A percentile compares a stretch with the other conserved stretches of the same genome.
Evolutionary conservation across 2,888 invertebrate genomes (phyloP).

Genomic region (Harpalus rufipes): DNA sequence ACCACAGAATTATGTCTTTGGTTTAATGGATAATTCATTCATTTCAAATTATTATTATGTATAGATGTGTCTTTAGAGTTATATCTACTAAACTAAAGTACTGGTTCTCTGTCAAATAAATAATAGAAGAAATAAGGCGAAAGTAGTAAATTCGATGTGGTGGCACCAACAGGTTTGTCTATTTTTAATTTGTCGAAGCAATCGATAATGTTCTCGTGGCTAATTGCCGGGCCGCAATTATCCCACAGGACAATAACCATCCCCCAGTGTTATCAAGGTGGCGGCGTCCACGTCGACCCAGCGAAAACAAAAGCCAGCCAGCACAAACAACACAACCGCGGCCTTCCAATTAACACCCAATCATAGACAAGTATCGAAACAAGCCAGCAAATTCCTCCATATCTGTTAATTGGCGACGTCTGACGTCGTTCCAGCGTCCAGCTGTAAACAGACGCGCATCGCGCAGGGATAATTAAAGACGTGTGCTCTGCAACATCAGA

Average conservation of each 20-base stretch:
- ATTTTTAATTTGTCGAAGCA: neutral
- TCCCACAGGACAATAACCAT: slow-evolving; percentile 28
- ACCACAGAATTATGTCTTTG: no score
- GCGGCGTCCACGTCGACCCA: neutral
- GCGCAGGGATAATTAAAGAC: slow-evolving; percentile 51
- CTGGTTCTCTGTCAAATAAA: no score
- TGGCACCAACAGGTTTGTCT: slow-evolving; percentile 5
- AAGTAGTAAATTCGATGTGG: neutral
- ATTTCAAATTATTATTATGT: no score
- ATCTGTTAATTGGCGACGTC: slow-evolving; percentile 50
- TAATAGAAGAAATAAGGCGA: neutral
- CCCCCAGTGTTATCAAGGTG: slow-evolving; percentile 36
- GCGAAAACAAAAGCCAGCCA: slow-evolving; percentile 43
- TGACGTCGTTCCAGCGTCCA: slow-evolving; percentile 21
- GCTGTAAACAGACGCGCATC: slow-evolving; percentile 51
- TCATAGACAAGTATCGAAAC: slow-evolving; percentile 66
- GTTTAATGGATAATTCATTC: no score
- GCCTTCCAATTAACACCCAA: slow-evolving; percentile 62
- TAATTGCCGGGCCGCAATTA: slow-evolving; percentile 33
- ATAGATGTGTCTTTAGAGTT: no score
- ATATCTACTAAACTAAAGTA: no score
- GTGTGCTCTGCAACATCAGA: slow-evolving; percentile 46
- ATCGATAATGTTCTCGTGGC: neutral
- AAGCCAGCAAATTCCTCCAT: slow-evolving; percentile 45
- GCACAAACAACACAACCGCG: slow-evolving; percentile 41